Evolutionary conservation across 2,888 invertebrate genomes (phyloP).

Genomic region (Hydropsyche betteni): DNA sequence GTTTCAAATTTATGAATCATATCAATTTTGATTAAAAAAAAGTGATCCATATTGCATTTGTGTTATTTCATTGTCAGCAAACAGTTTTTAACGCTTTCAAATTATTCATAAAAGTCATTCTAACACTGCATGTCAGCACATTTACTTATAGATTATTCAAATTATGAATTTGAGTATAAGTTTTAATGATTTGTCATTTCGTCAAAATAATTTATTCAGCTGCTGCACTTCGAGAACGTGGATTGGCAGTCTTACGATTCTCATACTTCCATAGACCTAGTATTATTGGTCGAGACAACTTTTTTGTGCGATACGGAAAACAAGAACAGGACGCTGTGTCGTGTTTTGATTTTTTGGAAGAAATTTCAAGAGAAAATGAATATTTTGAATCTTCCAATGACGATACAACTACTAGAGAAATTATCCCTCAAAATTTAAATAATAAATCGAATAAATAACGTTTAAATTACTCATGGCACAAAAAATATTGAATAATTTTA

Average conservation of each 20-base stretch:
- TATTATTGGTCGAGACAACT: slow-evolving; percentile 79
- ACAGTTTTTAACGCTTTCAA: too few species aligned
- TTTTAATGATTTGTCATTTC: too few species aligned
- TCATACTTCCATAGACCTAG: slow-evolving; percentile 69
- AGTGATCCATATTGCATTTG: too few species aligned
- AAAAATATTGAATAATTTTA: too few species aligned
- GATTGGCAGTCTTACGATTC: slow-evolving; percentile 67
- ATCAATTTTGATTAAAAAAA: too few species aligned
- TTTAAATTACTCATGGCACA: too few species aligned
- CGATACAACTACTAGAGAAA: not conserved
- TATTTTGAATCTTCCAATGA: slow-evolving; percentile 8
- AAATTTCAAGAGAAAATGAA: slow-evolving; percentile 59
- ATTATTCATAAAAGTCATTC: too few species aligned
- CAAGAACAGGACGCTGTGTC: slow-evolving; percentile 81
- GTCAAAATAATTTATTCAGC: slow-evolving; percentile 60
- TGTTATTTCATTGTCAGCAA: too few species aligned
- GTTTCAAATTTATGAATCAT: too few species aligned
- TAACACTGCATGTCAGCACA: not conserved
- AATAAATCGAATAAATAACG: too few species aligned
- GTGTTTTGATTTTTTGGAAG: slow-evolving; percentile 82
- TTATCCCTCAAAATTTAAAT: too few species aligned
- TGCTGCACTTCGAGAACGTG: slow-evolving; percentile 69
- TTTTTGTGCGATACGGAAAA: slow-evolving; percentile 81
- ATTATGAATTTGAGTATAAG: not conserved
- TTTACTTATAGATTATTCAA: not conserved